Conservation (phyloP, 2,113 vertebrate species). For the Thinocorus orbignyianus region DNA sequence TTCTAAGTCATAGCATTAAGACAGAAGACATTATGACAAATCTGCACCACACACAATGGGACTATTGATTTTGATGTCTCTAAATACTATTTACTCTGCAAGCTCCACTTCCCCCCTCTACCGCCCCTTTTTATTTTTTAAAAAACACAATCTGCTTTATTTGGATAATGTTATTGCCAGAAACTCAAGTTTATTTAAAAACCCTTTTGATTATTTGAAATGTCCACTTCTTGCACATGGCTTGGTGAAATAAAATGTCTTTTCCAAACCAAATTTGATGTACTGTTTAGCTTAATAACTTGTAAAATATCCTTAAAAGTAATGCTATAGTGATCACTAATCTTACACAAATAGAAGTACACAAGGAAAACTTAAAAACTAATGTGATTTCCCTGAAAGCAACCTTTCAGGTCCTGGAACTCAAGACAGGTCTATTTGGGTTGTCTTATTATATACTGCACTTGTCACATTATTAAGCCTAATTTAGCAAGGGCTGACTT, state of each 20-base stretch:
- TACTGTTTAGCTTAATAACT: neutral
- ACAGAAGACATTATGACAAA: slow-evolving; percentile 34
- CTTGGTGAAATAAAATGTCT: neutral
- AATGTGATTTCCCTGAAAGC: neutral
- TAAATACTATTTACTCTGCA: slow-evolving; percentile 4
- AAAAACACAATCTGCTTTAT: neutral
- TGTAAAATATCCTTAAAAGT: neutral
- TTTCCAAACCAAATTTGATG: neutral
- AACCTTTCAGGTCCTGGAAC: neutral
- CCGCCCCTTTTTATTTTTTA: rapidly evolving
- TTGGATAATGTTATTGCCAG: neutral
- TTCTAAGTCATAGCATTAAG: neutral
- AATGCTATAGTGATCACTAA: neutral
- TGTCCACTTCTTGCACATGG: neutral
- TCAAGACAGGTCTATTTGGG: neutral
- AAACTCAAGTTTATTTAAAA: neutral
- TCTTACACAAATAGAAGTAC: neutral
- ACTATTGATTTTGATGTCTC: slow-evolving; percentile 25
- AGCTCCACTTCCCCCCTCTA: neutral
- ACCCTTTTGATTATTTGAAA: neutral
- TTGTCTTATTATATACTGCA: neutral
- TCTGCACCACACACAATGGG: neutral
- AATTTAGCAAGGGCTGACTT: neutral
- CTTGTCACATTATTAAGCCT: neutral
- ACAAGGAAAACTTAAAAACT: neutral